Evolutionary conservation across 2,113 vertebrate genomes (phyloP), one percentile per base, ranked within the genome.

Genomic region (Myotis yumanensis): DNA sequence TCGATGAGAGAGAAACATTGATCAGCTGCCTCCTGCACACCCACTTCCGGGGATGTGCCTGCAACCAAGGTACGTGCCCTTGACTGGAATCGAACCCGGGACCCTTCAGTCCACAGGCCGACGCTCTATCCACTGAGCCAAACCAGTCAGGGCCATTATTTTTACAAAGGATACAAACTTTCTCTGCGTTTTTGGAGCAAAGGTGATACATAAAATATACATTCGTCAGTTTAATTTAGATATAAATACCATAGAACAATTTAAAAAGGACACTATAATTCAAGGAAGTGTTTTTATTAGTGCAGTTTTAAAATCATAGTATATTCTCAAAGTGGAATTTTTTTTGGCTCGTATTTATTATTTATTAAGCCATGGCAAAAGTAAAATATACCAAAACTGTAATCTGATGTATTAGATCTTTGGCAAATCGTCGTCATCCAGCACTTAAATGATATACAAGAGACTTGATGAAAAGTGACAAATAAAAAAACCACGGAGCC

Each of bases 91-190:
- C 23, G 23, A 62, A 62, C 59, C 59, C 0, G 10, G 1, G 4
- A 28, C 59, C 10, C 59, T 62, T 62, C 59, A 28, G 59, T 62
- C 59, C 25, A 23, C 59, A 25, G 23, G 23, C 59, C 10, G 10
- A 62, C 4, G 23, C 59, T 28, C 23, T 62, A 62, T 23, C 59
- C 59, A 62, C 59, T 62, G 59, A 62, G 23, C 59, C 59, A 28
- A 59, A 59, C 57, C 3, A 22, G 37, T 37, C 37, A 37, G 37
- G 37, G 37, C 37, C 32, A 52, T 93, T 73, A 87, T 57, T 95
- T 96, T 94, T 82, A 79, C 32, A 77, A 68, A 69, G 75, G 43
- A 95, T 48, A 80, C 76, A 75, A 93, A 32, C 18, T 81, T 94
- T 77, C 48, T 37, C 35, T 88, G 48, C 15, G 77, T 92, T 46